Evolutionary conservation across 2,113 vertebrate species (phyloP), one percentile per base, ranked within the genome.

Genomic region (Indicator indicator): DNA sequence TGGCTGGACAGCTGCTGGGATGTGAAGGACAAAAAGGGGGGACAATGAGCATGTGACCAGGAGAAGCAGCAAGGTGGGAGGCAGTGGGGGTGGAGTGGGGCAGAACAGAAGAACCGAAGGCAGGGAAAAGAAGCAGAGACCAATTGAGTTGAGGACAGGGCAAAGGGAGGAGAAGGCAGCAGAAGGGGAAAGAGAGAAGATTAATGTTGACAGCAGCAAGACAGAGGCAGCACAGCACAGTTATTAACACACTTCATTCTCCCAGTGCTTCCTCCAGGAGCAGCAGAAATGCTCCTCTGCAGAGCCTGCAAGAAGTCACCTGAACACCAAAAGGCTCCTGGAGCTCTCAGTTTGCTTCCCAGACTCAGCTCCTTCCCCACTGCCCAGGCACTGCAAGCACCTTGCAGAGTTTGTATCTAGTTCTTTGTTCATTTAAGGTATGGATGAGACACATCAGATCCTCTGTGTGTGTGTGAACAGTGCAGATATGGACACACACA

Each of bases 1-100:
- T 99, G 99, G 98, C 98, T 98, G 98, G 98, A 94, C 96, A 98
- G 98, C 98, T 99, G 99, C 98, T 98, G 98, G 86, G 97, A 97
- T 98, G 97, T 96, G 97, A 99, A 98, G 98, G 97, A 98, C 97
- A 99, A 98, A 98, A 98, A 97, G 98, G 98, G 97, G 98, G 97
- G 98, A 98, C 97, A 96, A 97, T 97, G 97, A 98, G 97, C 77
- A 78, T 97, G 98, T 42, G 97, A 97, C 98, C 96, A 97, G 52
- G 98, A 95, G 96, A 97, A 94, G 89, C 50, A 89, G 96, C 97
- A 91, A 95, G 71, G 56, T 36, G 83, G 55, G 87, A 86, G 97
- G 78, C 56, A 28, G 88, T 5, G 10, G 84, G 63, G 55, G 48
- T 48, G 48, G 12, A 24, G 48, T 50, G 68, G 44, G 54, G 28